Evolutionary conservation across 2,888 invertebrate species (phyloP).

Genomic region (Endomychus coccineus): DNA sequence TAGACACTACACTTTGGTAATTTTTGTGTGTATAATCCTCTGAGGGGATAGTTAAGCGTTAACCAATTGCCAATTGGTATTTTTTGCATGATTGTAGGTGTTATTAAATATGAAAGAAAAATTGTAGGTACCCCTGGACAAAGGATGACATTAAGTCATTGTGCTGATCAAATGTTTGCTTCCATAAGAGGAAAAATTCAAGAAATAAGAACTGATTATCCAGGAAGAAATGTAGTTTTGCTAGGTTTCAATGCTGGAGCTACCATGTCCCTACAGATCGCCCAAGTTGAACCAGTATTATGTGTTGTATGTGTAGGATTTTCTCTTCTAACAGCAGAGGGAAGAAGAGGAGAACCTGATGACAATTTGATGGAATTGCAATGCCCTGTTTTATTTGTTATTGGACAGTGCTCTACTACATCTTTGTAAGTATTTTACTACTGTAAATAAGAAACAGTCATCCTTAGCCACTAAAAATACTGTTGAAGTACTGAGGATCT

Average conservation of each 20-base stretch:
- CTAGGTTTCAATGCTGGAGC: slow-evolving; percentile 73
- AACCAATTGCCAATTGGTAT: no score
- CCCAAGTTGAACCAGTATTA: slow-evolving; percentile 61
- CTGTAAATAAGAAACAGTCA: no score
- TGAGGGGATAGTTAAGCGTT: no score
- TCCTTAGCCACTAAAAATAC: no score
- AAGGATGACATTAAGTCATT: slow-evolving; percentile 47
- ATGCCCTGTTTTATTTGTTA: slow-evolving; percentile 68
- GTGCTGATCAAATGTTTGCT: slow-evolving; percentile 57
- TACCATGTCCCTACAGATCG: slow-evolving; percentile 66
- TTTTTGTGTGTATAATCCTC: no score
- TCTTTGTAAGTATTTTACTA: slow-evolving; percentile 44
- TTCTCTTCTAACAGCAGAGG: slow-evolving; percentile 64
- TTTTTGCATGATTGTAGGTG: no score
- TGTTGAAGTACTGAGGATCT: no score
- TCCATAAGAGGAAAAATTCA: slow-evolving; percentile 63
- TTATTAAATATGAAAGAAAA: no score
- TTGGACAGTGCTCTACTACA: slow-evolving; percentile 66
- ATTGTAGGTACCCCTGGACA: no score
- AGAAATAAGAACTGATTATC: slow-evolving; percentile 60
- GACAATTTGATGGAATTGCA: slow-evolving; percentile 66
- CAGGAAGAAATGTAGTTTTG: slow-evolving; percentile 64
- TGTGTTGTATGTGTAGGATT: slow-evolving; percentile 74
- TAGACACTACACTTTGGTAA: no score
- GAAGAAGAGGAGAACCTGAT: slow-evolving; percentile 64